Evolutionary conservation across 2,113 vertebrate species (phyloP).

Genomic region (Passer domesticus): DNA sequence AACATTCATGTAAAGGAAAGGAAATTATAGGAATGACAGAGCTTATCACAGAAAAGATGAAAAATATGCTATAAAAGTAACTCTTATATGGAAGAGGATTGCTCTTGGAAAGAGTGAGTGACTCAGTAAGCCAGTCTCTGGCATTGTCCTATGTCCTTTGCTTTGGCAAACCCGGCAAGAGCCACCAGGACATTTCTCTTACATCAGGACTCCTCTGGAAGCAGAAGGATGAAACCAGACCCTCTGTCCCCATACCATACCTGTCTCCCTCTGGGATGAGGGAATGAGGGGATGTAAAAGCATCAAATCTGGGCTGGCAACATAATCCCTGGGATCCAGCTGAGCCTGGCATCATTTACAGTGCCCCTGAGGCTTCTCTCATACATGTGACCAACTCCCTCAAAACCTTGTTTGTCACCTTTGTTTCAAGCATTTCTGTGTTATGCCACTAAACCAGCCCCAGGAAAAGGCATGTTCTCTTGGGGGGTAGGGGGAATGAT

Average conservation of each 20-base stretch:
- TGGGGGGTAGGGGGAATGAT: rapidly evolving
- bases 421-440: not conserved
- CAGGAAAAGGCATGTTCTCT: not conserved
- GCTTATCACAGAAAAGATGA: not conserved
- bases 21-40: not conserved
- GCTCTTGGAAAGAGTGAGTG: not conserved
- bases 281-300: not conserved
- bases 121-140: not conserved
- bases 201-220: not conserved
- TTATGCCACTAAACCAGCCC: not conserved
- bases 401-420: not conserved
- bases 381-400: not conserved
- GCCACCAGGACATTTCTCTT: not conserved
- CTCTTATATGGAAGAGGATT: not conserved
- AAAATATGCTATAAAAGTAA: not conserved
- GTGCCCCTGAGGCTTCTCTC: not conserved
- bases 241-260: not conserved
- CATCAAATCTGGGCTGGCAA: not conserved
- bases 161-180: not conserved
- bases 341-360: not conserved
- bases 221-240: not conserved
- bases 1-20: not conserved
- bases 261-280: not conserved
- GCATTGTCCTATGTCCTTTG: not conserved
- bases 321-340: not conserved